These are phyloP conservation scores for Ligdia adustata DNA, from an alignment of 2,888 invertebrate species.

Conservation along the genomic window DNA sequence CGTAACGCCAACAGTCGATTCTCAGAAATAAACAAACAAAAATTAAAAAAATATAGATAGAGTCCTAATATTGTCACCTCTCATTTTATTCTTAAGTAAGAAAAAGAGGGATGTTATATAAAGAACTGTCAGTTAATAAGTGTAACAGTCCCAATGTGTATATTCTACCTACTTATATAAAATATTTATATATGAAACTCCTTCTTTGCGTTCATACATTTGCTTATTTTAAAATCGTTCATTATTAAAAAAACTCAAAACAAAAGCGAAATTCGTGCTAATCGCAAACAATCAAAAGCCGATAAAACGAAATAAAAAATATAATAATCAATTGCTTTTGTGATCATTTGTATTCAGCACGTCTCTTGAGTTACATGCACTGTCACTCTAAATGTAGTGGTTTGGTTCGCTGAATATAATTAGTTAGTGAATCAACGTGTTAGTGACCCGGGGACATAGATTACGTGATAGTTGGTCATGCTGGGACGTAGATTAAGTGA, in stretches of 20 bases:
- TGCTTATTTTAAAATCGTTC: too few species aligned
- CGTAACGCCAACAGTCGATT: too few species aligned
- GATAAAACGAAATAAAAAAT: neutral
- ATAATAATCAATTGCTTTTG: neutral
- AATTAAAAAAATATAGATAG: too few species aligned
- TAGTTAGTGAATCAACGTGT: conserved; percentile 30
- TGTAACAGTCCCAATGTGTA: too few species aligned
- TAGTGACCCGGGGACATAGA: conserved; percentile 17
- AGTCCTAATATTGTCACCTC: too few species aligned
- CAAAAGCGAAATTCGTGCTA: conserved; percentile 4
- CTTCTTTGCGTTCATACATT: too few species aligned
- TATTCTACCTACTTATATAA: too few species aligned
- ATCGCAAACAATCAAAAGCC: conserved; percentile 6
- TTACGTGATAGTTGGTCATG: conserved; percentile 1
- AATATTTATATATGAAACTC: too few species aligned
- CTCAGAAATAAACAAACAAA: too few species aligned
- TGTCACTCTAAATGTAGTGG: conserved; percentile 32
- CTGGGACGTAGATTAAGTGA: neutral
- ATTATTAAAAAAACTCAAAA: conserved; percentile 9
- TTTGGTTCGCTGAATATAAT: conserved; percentile 32
- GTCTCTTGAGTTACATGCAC: neutral
- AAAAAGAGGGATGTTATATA: too few species aligned
- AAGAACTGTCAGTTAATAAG: too few species aligned
- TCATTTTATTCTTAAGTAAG: too few species aligned
- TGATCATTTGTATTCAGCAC: conserved; percentile 24